Conservation (phyloP, 1,140 invertebrate species). For the Drosophila kurseongensis region DNA sequence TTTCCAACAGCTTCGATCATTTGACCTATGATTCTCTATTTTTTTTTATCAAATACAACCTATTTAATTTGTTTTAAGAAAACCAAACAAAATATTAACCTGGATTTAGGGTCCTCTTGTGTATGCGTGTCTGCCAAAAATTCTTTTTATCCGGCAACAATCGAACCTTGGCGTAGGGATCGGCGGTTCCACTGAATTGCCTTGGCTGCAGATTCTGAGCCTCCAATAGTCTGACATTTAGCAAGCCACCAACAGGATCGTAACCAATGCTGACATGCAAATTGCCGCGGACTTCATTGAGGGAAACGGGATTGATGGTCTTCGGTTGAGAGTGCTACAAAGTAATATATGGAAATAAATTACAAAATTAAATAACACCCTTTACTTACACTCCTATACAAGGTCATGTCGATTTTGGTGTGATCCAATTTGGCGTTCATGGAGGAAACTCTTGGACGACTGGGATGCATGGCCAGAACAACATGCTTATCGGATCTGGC, state of each 20-base stretch:
- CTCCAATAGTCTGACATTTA: slow-evolving; percentile 86
- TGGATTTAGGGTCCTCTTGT: slow-evolving; percentile 88
- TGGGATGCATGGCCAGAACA: slow-evolving; percentile 85
- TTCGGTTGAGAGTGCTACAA: slow-evolving; percentile 73
- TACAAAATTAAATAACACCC: background rate
- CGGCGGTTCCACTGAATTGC: slow-evolving; percentile 87
- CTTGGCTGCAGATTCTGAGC: slow-evolving; percentile 87
- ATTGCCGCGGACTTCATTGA: slow-evolving; percentile 85
- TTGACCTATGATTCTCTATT: too few species aligned
- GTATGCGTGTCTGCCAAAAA: slow-evolving; percentile 87
- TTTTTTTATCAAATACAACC: too few species aligned
- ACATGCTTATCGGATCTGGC: slow-evolving; percentile 86
- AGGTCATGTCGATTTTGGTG: slow-evolving; percentile 86
- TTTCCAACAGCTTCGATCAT: too few species aligned
- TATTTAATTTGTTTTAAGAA: too few species aligned
- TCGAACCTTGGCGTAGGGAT: slow-evolving; percentile 87
- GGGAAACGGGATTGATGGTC: slow-evolving; percentile 39
- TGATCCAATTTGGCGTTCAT: slow-evolving; percentile 86
- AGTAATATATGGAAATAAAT: background rate
- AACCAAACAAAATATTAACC: slow-evolving; percentile 67
- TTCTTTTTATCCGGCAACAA: slow-evolving; percentile 86
- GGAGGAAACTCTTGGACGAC: slow-evolving; percentile 83
- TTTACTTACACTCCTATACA: slow-evolving; percentile 85
- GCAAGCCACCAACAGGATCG: slow-evolving; percentile 85
- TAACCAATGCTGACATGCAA: slow-evolving; percentile 85